These are phyloP conservation scores for Rhinophrynus dorsalis DNA, from an alignment of 2,797 vertebrate genomes.

Conservation along the genomic window DNA sequence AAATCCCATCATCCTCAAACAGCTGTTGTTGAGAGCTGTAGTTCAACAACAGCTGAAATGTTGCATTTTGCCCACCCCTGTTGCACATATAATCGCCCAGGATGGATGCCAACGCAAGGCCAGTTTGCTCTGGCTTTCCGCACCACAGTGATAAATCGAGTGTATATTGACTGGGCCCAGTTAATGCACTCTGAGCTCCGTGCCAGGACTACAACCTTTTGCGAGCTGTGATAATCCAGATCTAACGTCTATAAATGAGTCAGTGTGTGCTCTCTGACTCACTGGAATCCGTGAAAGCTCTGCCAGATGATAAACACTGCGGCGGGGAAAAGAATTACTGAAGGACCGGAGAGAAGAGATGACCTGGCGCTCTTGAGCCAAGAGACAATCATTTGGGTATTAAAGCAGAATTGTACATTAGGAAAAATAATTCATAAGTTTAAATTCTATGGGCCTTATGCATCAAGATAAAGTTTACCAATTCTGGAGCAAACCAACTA, in stretches of 20 bases:
- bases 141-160: not conserved
- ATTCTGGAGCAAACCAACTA: too few relatives aligned
- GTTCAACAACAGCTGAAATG: too few relatives aligned
- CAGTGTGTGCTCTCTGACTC: conserved; percentile 1
- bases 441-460: too few relatives aligned
- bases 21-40: too few relatives aligned
- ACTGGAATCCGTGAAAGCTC: not conserved
- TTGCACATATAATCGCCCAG: too few relatives aligned
- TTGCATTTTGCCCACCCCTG: too few relatives aligned
- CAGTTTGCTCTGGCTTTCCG: not conserved
- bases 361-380: too few relatives aligned
- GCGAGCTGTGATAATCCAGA: not conserved
- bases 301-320: conserved; percentile 13
- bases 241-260: not conserved
- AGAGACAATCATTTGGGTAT: too few relatives aligned
- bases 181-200: not conserved
- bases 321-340: not conserved
- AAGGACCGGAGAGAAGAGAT: not conserved
- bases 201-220: conserved; percentile 21
- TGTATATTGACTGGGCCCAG: conserved; percentile 9
- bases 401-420: too few relatives aligned
- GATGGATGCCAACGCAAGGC: not conserved
- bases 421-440: too few relatives aligned
- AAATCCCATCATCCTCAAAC: too few relatives aligned
- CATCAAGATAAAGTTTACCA: too few relatives aligned